Conservation (phyloP, 2,113 vertebrate species). For the Rhagologus leucostigma region DNA sequence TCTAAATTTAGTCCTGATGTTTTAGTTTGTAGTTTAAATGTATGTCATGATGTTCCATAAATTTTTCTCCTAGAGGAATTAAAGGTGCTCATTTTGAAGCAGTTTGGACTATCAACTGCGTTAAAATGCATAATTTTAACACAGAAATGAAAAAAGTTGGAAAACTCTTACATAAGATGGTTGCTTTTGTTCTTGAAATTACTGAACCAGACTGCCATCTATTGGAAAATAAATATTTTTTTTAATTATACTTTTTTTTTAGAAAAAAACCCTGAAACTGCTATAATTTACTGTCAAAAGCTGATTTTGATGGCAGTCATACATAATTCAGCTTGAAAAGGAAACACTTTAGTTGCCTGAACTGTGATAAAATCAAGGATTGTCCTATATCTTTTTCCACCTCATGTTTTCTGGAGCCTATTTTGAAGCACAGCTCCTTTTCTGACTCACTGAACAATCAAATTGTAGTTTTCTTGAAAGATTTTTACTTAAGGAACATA, state of each 20-base stretch:
- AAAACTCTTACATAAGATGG: slow-evolving; percentile 64
- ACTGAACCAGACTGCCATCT: slow-evolving; percentile 78
- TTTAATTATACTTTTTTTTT: not conserved
- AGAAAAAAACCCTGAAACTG: not conserved
- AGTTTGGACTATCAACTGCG: not conserved
- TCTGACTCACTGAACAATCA: not conserved
- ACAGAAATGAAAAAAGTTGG: not conserved
- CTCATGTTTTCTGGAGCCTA: not conserved
- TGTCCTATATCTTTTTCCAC: not conserved
- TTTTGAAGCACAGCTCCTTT: not conserved
- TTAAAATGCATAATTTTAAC: not conserved
- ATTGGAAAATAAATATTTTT: slow-evolving; percentile 66
- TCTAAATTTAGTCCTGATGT: not conserved
- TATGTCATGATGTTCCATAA: not conserved
- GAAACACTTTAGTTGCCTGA: not conserved
- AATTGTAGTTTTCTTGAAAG: not conserved
- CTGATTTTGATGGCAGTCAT: not conserved
- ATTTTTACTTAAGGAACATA: not conserved
- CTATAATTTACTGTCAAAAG: not conserved
- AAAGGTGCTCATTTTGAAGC: not conserved
- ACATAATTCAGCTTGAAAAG: not conserved
- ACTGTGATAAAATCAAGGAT: not conserved
- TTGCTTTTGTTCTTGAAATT: slow-evolving; percentile 67
- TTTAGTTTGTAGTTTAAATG: not conserved
- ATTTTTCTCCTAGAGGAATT: not conserved